Evolutionary conservation across 2,113 vertebrate species (phyloP), one percentile per base, ranked within the genome.

Genomic region (Anguilla rostrata): DNA sequence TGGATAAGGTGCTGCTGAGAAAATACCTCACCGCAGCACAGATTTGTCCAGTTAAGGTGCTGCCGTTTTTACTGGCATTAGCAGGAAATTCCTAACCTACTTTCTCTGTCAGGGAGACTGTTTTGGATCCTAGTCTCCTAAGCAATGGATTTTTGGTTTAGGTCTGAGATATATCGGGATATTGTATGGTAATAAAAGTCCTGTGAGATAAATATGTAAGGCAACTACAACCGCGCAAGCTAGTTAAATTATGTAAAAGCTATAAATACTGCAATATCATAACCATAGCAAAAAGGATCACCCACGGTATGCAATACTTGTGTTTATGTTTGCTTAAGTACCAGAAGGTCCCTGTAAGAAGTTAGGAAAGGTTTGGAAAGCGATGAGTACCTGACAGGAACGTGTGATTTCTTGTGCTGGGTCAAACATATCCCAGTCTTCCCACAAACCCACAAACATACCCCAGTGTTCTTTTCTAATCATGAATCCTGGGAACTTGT

Each of bases 401-500:
- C 41, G 39, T 40, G 26, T 12, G 11, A 40, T 80, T 80, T 41
- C 5, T 40, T 40, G 5, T 39, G 14, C 60, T 66, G 60, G 60
- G 60, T 66, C 60, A 66, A 16, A 71, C 63, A 79, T 79, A 39
- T 79, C 8, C 71, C 71, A 78, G 71, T 29, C 71, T 60, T 60
- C 56, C 56, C 43, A 34, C 34, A 34, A 34, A 34, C 34, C 34
- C 34, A 63, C 63, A 26, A 3, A 71, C 9, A 3, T 60, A 16
- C 15, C 57, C 57, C 57, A 60, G 57, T 22, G 7, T 78, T 78
- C 18, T 12, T 12, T 41, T 39, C 39, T 80, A 80, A 41, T 39
- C 46, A 87, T 56, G 66, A 88, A 85, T 85, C 78, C 56, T 82
- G 60, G 60, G 82, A 84, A 87, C 18, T 53, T 41, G 84, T 8